These are phyloP conservation scores for Conger conger DNA, from an alignment of 2,113 vertebrate genomes.

Conservation along the genomic window DNA sequence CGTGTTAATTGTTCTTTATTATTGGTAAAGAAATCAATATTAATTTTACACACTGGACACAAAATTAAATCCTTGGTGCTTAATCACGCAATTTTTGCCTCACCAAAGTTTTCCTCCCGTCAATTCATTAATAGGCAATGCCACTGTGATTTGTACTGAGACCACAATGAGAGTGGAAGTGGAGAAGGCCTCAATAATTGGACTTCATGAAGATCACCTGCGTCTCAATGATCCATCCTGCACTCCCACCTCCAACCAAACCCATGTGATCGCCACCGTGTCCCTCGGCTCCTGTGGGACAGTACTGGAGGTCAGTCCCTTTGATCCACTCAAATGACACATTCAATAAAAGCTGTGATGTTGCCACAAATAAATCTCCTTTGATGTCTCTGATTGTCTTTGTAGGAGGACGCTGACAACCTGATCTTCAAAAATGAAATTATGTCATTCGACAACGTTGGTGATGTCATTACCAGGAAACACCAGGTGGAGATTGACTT, in stretches of 20 bases:
- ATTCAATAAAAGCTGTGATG: background rate
- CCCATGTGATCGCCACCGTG: conserved; percentile 54
- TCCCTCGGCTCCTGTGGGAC: conserved; percentile 66
- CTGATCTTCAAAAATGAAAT: conserved; percentile 56
- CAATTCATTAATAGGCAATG: conserved; percentile 32
- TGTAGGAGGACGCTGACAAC: conserved; percentile 48
- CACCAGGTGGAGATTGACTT: conserved; percentile 49
- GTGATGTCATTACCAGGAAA: conserved; percentile 42
- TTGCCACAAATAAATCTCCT: background rate
- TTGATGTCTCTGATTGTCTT: conserved; percentile 4
- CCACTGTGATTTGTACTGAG: conserved; percentile 51
- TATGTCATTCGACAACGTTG: conserved; percentile 33
- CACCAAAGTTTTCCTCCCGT: too few relatives aligned
- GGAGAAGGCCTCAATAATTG: conserved; percentile 42
- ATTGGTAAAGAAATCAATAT: too few relatives aligned
- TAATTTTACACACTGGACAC: too few relatives aligned
- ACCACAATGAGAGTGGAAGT: conserved; percentile 56
- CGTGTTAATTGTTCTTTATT: too few relatives aligned
- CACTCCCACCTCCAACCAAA: conserved; percentile 58
- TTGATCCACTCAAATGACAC: background rate
- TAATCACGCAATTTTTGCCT: too few relatives aligned
- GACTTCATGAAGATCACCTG: conserved; percentile 47
- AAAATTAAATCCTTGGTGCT: too few relatives aligned
- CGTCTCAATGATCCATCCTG: conserved; percentile 59
- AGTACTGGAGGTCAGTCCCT: conserved; percentile 53